Conservation (phyloP, 2,888 invertebrate genomes). For the Dolichomitus sp. region DNA sequence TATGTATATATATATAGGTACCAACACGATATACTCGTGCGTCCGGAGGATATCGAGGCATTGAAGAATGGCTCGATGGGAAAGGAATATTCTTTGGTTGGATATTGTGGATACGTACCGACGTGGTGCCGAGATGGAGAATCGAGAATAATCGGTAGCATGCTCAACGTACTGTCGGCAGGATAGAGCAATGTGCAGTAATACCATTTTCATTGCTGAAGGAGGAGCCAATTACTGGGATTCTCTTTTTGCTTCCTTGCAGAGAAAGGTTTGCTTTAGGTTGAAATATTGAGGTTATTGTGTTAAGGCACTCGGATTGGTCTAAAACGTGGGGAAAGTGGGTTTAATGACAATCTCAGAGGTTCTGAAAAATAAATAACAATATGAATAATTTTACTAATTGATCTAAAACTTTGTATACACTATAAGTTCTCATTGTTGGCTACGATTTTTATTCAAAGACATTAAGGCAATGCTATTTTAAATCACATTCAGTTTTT, state of each 20-base stretch:
- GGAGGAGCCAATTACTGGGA: slow-evolving; percentile 54
- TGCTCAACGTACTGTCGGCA: slow-evolving; percentile 42
- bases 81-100: slow-evolving; percentile 48
- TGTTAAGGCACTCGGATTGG: too few relatives aligned
- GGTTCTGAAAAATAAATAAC: too few relatives aligned
- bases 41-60: slow-evolving; percentile 69
- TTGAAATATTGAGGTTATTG: too few relatives aligned
- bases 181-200: slow-evolving; percentile 46
- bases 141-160: slow-evolving; percentile 63
- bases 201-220: slow-evolving; percentile 52
- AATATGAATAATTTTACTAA: too few relatives aligned
- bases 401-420: too few relatives aligned
- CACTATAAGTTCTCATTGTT: too few relatives aligned
- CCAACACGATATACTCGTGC: slow-evolving; percentile 59
- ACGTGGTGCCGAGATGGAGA: slow-evolving; percentile 28
- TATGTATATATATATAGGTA: slow-evolving; percentile 11
- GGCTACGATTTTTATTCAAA: too few relatives aligned
- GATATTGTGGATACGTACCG: slow-evolving; percentile 11
- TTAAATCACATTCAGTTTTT: too few relatives aligned
- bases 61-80: slow-evolving; percentile 64
- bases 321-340: too few relatives aligned
- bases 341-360: too few relatives aligned
- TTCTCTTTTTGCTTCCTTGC: neutral
- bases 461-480: too few relatives aligned
- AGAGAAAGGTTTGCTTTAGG: too few relatives aligned